These are phyloP conservation scores for Xenops minutus DNA, from an alignment of 2,797 vertebrate genomes.

Conservation along the genomic window DNA sequence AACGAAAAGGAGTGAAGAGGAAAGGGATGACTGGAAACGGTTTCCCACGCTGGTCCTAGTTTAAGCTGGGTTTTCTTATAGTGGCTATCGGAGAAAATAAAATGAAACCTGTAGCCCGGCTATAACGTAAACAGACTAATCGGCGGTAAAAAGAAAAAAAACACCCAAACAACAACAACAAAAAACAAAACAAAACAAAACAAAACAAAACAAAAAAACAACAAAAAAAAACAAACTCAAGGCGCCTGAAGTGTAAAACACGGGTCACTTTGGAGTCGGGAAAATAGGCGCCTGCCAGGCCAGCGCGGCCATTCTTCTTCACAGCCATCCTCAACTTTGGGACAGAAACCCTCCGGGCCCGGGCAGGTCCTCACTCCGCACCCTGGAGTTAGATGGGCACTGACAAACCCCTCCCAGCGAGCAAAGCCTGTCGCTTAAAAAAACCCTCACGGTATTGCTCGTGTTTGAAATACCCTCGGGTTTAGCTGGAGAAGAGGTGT, in stretches of 20 bases:
- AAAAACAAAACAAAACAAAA: no score
- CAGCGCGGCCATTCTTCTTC: neutral
- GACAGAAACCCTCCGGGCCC: neutral
- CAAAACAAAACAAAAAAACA: no score
- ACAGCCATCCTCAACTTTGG: neutral
- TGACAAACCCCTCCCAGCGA: neutral
- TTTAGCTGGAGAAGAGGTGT: neutral
- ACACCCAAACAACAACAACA: no score
- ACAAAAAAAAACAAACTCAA: neutral
- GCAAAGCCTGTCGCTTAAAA: neutral
- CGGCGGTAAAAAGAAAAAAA: neutral
- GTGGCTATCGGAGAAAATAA: conserved; percentile 25
- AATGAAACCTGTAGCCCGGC: neutral
- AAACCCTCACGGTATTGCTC: neutral
- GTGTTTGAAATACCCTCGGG: neutral
- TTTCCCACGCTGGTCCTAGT: neutral
- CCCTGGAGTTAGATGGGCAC: neutral
- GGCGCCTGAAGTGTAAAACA: conserved; percentile 23
- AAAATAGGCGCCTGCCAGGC: neutral
- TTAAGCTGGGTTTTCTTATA: neutral
- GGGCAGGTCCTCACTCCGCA: neutral
- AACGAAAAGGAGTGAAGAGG: neutral
- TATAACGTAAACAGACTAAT: conserved; percentile 39
- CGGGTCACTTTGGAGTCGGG: conserved; percentile 9
- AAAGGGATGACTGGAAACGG: neutral